These are phyloP conservation scores for Rhegmatorhina hoffmannsi DNA, from an alignment of 2,113 vertebrate genomes.

Conservation along the genomic window DNA sequence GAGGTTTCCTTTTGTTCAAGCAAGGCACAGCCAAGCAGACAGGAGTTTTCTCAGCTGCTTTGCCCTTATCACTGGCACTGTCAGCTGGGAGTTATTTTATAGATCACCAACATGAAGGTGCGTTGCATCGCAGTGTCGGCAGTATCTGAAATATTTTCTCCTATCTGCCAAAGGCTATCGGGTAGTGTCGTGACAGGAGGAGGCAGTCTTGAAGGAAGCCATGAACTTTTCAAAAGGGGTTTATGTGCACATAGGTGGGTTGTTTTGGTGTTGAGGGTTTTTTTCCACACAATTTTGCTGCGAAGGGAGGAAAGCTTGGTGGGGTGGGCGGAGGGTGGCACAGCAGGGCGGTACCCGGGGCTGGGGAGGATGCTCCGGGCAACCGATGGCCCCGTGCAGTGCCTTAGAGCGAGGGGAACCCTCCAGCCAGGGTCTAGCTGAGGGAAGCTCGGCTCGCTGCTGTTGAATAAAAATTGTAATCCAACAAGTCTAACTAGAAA, in stretches of 20 bases:
- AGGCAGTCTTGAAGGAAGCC: neutral
- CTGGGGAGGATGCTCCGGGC: neutral
- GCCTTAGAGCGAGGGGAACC: neutral
- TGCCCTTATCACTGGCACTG: constrained; percentile 7
- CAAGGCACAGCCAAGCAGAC: constrained; percentile 38
- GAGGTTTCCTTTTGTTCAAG: constrained; percentile 70
- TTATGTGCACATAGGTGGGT: neutral
- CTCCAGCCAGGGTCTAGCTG: neutral
- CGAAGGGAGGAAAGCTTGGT: neutral
- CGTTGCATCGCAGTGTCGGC: neutral
- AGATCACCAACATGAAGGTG: constrained; percentile 3
- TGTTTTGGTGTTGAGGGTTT: neutral
- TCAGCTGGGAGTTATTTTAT: constrained; percentile 16
- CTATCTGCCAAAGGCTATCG: neutral
- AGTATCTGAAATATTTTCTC: neutral
- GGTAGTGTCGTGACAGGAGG: neutral
- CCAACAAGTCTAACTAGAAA: constrained; percentile 87
- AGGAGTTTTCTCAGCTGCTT: constrained; percentile 37
- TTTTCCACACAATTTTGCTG: neutral
- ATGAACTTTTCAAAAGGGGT: neutral
- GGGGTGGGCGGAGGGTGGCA: neutral
- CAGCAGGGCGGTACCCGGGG: neutral
- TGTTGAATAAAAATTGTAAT: constrained; percentile 77
- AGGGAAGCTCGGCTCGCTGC: constrained; percentile 47
- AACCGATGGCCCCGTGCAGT: accelerated